Conservation (phyloP, 2,888 invertebrate species). For the Biston betularia region DNA sequence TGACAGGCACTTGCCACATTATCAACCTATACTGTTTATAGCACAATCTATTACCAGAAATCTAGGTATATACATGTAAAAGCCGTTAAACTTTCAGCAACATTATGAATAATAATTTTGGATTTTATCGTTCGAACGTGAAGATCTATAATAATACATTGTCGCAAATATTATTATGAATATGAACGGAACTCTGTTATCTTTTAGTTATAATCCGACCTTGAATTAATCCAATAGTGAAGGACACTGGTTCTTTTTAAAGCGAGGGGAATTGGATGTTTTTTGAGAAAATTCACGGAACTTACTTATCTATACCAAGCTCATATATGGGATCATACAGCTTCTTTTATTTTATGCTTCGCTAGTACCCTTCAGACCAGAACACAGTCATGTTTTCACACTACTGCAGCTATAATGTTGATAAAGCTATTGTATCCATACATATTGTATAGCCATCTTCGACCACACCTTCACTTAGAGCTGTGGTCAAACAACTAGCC, state of each 20-base stretch:
- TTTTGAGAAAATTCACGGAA: no score
- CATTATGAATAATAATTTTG: constrained; percentile 11
- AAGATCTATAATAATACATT: background rate
- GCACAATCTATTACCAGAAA: background rate
- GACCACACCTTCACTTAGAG: no score
- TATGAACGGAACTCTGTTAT: background rate
- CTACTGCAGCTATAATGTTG: no score
- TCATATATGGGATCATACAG: background rate
- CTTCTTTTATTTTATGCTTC: no score
- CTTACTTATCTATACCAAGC: no score
- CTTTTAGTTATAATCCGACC: background rate
- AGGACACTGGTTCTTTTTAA: background rate
- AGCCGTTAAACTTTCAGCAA: constrained; percentile 11
- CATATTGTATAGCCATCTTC: no score
- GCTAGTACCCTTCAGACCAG: no score
- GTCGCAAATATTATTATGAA: background rate
- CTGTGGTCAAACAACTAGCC: no score
- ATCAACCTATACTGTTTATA: constrained; percentile 1
- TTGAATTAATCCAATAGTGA: background rate
- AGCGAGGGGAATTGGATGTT: no score
- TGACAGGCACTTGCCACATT: constrained; percentile 12
- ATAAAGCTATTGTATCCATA: no score
- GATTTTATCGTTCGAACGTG: background rate
- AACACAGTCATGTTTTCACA: no score
- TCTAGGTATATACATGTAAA: background rate